Evolutionary conservation across 2,888 invertebrate species (phyloP).

Genomic region (Choreutis nemorana): DNA sequence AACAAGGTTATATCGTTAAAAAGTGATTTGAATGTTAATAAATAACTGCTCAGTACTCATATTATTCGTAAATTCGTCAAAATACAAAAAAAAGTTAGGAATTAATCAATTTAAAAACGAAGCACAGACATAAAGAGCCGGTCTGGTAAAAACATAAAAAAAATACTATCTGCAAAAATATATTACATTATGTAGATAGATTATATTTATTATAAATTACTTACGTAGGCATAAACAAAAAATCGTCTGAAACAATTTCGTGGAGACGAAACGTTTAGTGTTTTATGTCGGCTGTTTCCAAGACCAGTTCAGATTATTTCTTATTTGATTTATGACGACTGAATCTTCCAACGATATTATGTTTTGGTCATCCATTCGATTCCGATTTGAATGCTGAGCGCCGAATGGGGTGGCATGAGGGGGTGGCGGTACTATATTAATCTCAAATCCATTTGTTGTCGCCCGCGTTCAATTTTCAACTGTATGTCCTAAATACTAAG

Average conservation of each 20-base stretch:
- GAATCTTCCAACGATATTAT: constrained; percentile 66
- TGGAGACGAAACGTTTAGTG: constrained; percentile 66
- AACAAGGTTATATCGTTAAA: no score
- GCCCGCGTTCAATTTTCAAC: constrained; percentile 47
- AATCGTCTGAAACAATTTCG: constrained; percentile 55
- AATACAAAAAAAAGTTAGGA: no score
- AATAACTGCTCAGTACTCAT: no score
- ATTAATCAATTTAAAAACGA: no score
- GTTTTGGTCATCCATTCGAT: constrained; percentile 68
- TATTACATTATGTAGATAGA: no score
- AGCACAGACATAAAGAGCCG: no score
- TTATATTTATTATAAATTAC: no score
- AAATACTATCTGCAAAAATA: no score
- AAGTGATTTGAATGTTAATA: no score
- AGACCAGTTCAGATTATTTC: constrained; percentile 69
- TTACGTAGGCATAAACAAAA: no score
- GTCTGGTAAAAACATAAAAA: no score
- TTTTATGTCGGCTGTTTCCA: constrained; percentile 63
- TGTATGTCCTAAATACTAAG: constrained; percentile 32
- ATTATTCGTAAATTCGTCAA: no score
- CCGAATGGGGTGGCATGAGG: constrained; percentile 60
- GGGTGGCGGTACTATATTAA: constrained; percentile 66
- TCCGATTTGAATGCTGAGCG: constrained; percentile 66
- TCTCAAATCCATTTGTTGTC: constrained; percentile 66
- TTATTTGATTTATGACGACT: constrained; percentile 67